Conservation (phyloP, 2,888 invertebrate species). For the Eristalis pertinax region DNA sequence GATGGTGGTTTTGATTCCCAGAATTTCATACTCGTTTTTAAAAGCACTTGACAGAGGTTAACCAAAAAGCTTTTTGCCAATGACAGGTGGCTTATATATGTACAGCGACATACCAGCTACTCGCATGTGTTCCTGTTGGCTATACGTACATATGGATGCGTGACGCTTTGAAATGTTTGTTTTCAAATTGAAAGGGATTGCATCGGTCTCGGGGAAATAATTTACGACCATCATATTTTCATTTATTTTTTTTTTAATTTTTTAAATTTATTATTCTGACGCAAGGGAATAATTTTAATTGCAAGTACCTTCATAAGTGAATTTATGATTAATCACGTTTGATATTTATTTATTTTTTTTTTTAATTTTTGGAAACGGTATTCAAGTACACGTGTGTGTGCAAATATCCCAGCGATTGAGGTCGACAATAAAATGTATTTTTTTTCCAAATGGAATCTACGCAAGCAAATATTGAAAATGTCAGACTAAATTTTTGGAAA, state of each 20-base stretch:
- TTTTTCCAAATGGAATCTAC: background rate
- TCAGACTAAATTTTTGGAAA: background rate
- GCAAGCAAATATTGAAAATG: background rate
- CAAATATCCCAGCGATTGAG: background rate
- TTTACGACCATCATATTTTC: background rate
- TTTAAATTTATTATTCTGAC: constrained; percentile 16
- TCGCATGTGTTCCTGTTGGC: background rate
- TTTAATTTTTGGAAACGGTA: background rate
- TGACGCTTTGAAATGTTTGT: constrained; percentile 33
- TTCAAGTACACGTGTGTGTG: background rate
- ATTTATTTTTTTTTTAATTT: constrained; percentile 4
- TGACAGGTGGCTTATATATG: constrained; percentile 39
- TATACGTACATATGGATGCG: background rate
- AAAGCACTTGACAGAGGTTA: constrained; percentile 46
- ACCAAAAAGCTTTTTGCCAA: constrained; percentile 48
- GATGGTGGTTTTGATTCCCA: constrained; percentile 8
- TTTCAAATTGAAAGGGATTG: constrained; percentile 16
- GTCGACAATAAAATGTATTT: background rate
- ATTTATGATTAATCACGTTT: constrained; percentile 19
- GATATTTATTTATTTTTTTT: background rate
- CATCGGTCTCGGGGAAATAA: background rate
- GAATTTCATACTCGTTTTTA: constrained; percentile 14
- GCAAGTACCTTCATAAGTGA: constrained; percentile 1
- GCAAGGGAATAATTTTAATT: constrained; percentile 21
- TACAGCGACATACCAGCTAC: background rate